These are phyloP conservation scores for Nemurella pictetii DNA, from an alignment of 2,888 invertebrate genomes.

Conservation along the genomic window DNA sequence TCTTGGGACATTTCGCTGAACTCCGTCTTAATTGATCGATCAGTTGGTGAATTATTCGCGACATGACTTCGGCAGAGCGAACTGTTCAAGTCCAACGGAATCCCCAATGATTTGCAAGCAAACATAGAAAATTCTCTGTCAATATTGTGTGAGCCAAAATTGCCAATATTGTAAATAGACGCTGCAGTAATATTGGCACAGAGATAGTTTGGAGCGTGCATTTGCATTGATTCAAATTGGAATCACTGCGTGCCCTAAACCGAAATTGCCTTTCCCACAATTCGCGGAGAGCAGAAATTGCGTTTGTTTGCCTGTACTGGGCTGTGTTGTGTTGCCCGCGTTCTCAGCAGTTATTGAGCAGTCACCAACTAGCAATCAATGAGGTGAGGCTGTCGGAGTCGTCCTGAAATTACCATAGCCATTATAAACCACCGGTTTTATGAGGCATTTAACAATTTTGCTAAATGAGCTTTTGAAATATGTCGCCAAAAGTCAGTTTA, in stretches of 20 bases:
- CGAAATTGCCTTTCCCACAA: background rate
- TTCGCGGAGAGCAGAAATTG: no score
- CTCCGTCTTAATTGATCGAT: background rate
- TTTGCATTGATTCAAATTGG: background rate
- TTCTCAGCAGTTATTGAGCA: no score
- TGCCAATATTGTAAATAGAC: background rate
- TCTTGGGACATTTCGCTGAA: background rate
- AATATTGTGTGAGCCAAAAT: background rate
- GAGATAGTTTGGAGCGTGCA: background rate
- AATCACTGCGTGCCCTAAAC: background rate
- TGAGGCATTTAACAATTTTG: background rate
- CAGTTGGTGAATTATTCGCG: background rate
- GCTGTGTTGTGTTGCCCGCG: no score
- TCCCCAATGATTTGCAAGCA: background rate
- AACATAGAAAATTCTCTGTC: background rate
- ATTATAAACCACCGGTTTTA: background rate
- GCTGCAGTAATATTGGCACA: background rate
- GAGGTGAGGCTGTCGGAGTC: background rate
- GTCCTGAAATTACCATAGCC: background rate
- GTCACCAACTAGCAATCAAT: background rate
- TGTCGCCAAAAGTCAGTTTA: background rate
- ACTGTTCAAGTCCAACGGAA: background rate
- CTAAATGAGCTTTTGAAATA: background rate
- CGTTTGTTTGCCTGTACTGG: no score
- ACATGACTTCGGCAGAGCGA: background rate